These are phyloP conservation scores for Archilochus colubris DNA, from an alignment of 2,113 vertebrate species.

Conservation along the genomic window DNA sequence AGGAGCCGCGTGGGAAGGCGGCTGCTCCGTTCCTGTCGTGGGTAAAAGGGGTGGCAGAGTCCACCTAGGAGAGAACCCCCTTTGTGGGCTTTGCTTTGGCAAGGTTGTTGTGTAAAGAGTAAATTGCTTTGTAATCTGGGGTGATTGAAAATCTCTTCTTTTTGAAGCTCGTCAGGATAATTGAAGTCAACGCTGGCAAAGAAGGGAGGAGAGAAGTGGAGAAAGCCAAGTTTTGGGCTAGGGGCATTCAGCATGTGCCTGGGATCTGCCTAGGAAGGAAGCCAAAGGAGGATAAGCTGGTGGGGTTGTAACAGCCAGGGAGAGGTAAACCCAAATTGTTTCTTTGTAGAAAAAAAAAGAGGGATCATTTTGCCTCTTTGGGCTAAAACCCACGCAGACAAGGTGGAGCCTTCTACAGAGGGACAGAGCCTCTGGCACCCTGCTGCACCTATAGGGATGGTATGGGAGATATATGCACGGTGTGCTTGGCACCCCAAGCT, in stretches of 20 bases:
- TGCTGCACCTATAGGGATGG: not conserved
- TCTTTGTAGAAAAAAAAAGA: not conserved
- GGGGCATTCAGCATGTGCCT: not conserved
- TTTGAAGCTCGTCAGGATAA: not conserved
- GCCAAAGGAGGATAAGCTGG: not conserved
- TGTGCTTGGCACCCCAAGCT: fast-evolving
- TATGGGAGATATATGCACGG: not conserved
- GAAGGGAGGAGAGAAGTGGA: not conserved
- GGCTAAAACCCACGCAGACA: not conserved
- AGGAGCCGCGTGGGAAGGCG: not conserved
- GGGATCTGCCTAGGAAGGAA: not conserved
- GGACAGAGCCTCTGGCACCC: not conserved
- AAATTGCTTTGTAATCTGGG: not conserved
- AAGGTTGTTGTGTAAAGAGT: not conserved
- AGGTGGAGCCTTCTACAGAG: not conserved
- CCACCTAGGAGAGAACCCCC: not conserved
- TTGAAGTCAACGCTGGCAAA: not conserved
- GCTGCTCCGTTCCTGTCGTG: not conserved
- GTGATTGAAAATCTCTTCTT: not conserved
- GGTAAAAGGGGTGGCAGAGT: not conserved
- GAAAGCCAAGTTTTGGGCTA: not conserved
- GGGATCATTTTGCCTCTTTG: not conserved
- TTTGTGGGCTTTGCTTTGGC: not conserved
- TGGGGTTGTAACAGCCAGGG: not conserved
- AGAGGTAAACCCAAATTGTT: not conserved